Conservation (phyloP, 1,140 invertebrate species). For the Trichoplusia ni region DNA sequence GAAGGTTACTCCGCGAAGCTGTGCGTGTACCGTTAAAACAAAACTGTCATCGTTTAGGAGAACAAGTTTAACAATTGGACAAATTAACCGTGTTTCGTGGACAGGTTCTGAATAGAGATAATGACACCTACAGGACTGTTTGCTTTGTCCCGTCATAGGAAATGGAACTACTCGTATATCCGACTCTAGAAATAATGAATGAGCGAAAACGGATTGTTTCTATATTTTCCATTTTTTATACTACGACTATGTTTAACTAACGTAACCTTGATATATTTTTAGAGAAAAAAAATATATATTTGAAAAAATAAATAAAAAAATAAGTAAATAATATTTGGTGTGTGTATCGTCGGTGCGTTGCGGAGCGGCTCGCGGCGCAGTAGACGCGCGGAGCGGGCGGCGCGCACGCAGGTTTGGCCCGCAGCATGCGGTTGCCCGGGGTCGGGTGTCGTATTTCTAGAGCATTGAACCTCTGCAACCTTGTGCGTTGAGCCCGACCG, state of each 20-base stretch:
- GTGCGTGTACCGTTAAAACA: constrained; percentile 74
- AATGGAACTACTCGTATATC: no score
- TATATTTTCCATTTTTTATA: no score
- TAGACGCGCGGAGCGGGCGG: constrained; percentile 31
- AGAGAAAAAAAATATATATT: no score
- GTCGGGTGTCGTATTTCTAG: constrained; percentile 78
- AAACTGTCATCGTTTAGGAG: constrained; percentile 68
- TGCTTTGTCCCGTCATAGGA: no score
- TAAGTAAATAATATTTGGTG: no score
- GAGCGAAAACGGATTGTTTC: no score
- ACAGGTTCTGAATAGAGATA: neutral
- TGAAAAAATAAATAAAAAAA: neutral
- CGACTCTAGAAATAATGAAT: no score
- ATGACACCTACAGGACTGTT: no score
- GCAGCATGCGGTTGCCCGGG: constrained; percentile 57
- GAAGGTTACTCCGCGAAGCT: constrained; percentile 67
- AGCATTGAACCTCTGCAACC: constrained; percentile 81
- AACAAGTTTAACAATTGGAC: constrained; percentile 56
- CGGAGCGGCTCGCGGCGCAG: neutral
- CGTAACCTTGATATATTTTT: no score
- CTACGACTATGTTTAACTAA: no score
- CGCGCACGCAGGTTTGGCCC: constrained; percentile 34
- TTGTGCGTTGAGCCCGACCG: constrained; percentile 78
- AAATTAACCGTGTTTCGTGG: constrained; percentile 39
- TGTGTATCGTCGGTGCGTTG: neutral